These are phyloP conservation scores for Odontocerum albicorne DNA, from an alignment of 2,888 invertebrate species.

Conservation along the genomic window DNA sequence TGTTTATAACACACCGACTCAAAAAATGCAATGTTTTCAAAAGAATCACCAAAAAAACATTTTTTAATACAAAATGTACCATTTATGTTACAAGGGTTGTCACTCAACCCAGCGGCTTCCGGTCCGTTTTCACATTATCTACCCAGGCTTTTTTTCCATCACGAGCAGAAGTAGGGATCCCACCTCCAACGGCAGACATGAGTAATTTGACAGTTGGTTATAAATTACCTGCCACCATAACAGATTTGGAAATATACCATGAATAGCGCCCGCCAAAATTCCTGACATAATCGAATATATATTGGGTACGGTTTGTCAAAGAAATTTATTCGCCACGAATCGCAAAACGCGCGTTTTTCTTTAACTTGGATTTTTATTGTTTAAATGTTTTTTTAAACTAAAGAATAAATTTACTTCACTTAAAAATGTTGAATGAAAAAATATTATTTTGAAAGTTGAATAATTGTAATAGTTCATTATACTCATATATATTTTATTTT, in stretches of 20 bases:
- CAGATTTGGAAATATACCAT: conserved; percentile 2
- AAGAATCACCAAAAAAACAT: no score
- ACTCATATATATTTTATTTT: no score
- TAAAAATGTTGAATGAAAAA: no score
- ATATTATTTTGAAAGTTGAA: no score
- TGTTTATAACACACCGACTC: no score
- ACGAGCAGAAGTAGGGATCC: background rate
- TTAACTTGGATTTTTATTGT: no score
- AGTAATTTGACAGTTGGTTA: conserved; percentile 11
- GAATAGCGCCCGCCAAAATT: background rate
- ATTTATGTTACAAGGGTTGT: background rate
- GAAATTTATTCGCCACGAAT: no score
- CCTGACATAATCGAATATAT: background rate
- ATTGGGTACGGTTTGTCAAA: background rate
- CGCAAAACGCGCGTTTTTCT: no score
- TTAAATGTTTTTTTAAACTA: no score
- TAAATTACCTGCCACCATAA: conserved; percentile 5
- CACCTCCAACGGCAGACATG: background rate
- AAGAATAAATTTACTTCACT: no score
- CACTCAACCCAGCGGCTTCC: background rate
- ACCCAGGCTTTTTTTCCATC: background rate
- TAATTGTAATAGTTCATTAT: no score
- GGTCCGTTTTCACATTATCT: background rate
- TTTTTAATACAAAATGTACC: background rate
- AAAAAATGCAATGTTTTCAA: no score